Conservation (phyloP, 2,888 invertebrate genomes). For the Vannuccia rotundouncinata region DNA sequence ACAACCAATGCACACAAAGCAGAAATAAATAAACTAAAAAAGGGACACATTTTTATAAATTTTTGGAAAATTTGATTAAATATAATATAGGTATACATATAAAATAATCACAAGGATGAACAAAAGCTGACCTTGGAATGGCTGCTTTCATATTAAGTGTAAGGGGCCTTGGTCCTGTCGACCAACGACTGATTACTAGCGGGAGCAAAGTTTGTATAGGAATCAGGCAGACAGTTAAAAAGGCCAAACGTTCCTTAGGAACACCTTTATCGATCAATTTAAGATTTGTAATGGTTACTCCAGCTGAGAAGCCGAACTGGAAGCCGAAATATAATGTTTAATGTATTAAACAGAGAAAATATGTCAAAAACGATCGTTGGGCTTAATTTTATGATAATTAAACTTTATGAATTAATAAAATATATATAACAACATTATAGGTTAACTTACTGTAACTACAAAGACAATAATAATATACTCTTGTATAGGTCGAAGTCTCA, state of each 20-base stretch:
- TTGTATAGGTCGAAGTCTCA: constrained; percentile 73
- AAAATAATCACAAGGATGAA: no score
- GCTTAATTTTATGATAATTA: no score
- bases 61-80: constrained; percentile 33
- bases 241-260: constrained; percentile 83
- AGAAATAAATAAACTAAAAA: constrained; percentile 71
- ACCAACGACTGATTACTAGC: constrained; percentile 64
- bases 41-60: not conserved
- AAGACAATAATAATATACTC: constrained; percentile 69
- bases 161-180: constrained; percentile 29
- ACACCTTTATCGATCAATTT: constrained; percentile 93
- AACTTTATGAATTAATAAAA: no score
- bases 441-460: constrained; percentile 80
- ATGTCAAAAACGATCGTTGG: no score
- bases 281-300: constrained; percentile 84
- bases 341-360: no score
- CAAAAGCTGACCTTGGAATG: constrained; percentile 39
- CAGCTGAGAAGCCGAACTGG: constrained; percentile 88
- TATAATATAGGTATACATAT: no score
- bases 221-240: constrained; percentile 83
- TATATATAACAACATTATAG: no score
- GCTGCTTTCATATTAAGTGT: constrained; percentile 28
- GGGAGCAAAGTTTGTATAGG: constrained; percentile 89
- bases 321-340: no score
- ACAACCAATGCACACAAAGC: constrained; percentile 75